Percentiles rank a stretch among this genome's conserved stretches.
Conservation (phyloP, 2,797 vertebrate species). For the Ataeniobius toweri region DNA sequence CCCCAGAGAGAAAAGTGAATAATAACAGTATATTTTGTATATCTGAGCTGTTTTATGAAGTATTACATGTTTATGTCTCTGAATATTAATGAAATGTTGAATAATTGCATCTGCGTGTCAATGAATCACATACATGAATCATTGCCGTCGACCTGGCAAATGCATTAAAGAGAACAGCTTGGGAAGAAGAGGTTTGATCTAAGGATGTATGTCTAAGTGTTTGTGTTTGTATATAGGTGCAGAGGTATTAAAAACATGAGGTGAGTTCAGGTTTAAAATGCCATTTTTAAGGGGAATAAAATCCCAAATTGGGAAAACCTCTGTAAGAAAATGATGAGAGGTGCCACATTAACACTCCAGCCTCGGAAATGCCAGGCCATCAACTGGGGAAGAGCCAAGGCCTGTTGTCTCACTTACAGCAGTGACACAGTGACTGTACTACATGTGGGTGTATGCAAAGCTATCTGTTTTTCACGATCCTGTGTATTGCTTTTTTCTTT, state of each 20-base stretch:
- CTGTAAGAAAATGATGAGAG: conserved; percentile 58
- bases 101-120: conserved; percentile 58
- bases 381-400: conserved; percentile 64
- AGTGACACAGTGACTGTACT: conserved; percentile 64
- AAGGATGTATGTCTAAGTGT: conserved; percentile 27
- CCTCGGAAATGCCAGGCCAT: conserved; percentile 65
- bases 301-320: conserved; percentile 37
- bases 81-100: conserved; percentile 77
- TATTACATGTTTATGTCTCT: conserved; percentile 72
- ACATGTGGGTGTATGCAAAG: conserved; percentile 70
- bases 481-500: conserved; percentile 41
- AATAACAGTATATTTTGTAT: conserved; percentile 62
- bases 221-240: background rate
- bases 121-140: conserved; percentile 71
- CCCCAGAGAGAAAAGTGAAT: conserved; percentile 44
- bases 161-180: conserved; percentile 58
- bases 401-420: conserved; percentile 74
- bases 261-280: conserved; percentile 8
- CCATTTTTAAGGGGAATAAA: background rate
- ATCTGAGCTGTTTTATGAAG: conserved; percentile 71
- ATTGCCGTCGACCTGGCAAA: conserved; percentile 44
- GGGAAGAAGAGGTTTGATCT: conserved; percentile 45
- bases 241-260: conserved; percentile 14
- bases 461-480: conserved; percentile 61
- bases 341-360: conserved; percentile 57